Evolutionary conservation across 2,888 invertebrate genomes (phyloP).

Genomic region (Ennomos quercinarius): DNA sequence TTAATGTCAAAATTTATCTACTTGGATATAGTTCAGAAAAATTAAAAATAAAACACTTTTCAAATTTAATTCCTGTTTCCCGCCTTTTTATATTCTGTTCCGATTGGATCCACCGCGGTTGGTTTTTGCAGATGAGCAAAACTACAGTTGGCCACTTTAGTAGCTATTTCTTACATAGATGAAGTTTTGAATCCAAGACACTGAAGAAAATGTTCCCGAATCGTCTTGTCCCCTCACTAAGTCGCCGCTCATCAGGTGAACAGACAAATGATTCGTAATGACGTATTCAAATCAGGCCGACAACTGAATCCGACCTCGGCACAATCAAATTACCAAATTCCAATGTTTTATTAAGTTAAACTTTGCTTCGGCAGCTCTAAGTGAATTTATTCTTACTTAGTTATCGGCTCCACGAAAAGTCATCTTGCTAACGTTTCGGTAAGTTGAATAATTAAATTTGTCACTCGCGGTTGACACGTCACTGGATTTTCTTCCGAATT

Average conservation of each 20-base stretch:
- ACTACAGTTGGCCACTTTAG: no score
- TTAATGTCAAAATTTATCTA: no score
- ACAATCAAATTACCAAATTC: conserved; percentile 81
- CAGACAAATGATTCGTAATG: conserved; percentile 73
- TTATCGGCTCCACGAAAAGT: conserved; percentile 82
- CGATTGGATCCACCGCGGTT: no score
- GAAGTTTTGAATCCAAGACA: no score
- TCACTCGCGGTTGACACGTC: conserved; percentile 82
- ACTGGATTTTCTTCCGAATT: conserved; percentile 78
- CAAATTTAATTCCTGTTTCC: no score
- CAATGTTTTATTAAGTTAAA: conserved; percentile 84
- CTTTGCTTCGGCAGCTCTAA: conserved; percentile 82
- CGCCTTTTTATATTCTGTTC: no score
- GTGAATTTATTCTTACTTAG: conserved; percentile 85
- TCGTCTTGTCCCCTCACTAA: not conserved
- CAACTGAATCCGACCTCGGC: conserved; percentile 69
- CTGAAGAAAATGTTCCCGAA: not conserved
- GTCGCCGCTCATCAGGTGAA: conserved; percentile 33
- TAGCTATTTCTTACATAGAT: no score
- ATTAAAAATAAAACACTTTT: no score
- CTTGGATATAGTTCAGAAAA: no score
- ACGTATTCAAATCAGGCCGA: conserved; percentile 78
- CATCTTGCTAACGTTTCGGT: conserved; percentile 84
- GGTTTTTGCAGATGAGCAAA: no score
- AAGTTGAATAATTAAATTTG: conserved; percentile 85